Conservation (phyloP, 1,140 invertebrate species). For the Zaprionus kolodkinae region DNA sequence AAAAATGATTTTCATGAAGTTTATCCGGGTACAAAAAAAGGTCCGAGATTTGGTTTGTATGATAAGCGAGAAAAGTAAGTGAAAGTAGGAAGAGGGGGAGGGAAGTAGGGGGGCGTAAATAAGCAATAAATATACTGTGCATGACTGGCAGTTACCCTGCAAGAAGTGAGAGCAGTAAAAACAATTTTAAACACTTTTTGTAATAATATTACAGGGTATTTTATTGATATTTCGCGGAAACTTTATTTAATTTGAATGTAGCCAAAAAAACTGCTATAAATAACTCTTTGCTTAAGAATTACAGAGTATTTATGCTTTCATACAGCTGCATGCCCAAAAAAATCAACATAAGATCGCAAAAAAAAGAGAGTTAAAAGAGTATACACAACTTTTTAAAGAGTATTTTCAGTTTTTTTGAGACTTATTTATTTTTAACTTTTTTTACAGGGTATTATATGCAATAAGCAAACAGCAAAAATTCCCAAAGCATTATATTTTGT, state of each 20-base stretch:
- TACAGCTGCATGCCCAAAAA: no score
- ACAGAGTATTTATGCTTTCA: not conserved
- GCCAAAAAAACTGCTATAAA: not conserved
- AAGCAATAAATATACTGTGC: not conserved
- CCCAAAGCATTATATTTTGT: not conserved
- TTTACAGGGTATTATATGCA: conserved; percentile 18
- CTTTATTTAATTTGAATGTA: not conserved
- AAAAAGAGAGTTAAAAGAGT: no score
- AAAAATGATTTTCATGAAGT: conserved; percentile 28
- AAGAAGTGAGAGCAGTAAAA: not conserved
- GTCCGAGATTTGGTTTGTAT: conserved; percentile 13
- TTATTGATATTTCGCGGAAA: not conserved
- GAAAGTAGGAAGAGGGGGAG: not conserved
- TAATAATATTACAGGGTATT: not conserved
- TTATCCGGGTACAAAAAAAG: conserved; percentile 7
- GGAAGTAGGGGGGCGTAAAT: not conserved
- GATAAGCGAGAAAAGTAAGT: conserved; percentile 11
- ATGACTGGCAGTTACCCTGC: not conserved
- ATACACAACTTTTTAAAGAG: not conserved
- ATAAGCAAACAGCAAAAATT: not conserved
- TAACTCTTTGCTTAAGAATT: not conserved
- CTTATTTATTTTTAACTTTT: not conserved
- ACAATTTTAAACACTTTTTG: no score
- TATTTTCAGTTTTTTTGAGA: no score
- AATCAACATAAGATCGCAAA: not conserved